Evolutionary conservation across 2,797 vertebrate genomes (phyloP), one percentile per base, ranked within the genome.

Genomic region (Aotus griseimembra): DNA sequence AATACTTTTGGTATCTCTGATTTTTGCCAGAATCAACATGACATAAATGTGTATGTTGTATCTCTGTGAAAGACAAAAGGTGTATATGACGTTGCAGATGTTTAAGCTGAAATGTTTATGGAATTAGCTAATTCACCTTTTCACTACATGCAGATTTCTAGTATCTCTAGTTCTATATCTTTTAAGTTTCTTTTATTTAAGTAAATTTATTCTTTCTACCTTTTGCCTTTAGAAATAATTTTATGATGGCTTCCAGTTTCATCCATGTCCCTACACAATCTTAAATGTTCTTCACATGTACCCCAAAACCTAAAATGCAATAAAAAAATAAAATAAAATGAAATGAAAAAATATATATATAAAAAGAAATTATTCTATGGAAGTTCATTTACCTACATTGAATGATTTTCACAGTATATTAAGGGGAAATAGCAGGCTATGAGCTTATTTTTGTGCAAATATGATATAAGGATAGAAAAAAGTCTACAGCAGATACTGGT

Each of bases 121-220:
- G 88, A 98, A 95, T 86, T 93, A 96, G 97, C 97, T 96, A 95
- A 96, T 98, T 94, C 93, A 96, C 26, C 97, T 98, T 93, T 87
- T 98, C 97, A 98, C 86, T 97, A 39, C 94, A 90, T 93, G 46
- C 97, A 96, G 89, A 97, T 98, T 98, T 98, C 97, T 98, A 97
- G 98, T 96, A 97, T 97, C 90, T 97, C 93, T 26, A 64, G 75
- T 96, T 97, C 96, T 98, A 93, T 98, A 96, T 97, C 94, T 90
- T 88, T 98, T 97, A 97, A 98, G 94, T 92, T 97, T 98, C 86
- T 96, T 97, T 92, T 77, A 92, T 97, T 97, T 98, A 95, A 98
- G 96, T 98, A 98, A 97, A 98, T 97, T 94, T 97, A 97, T 96
- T 97, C 96, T 97, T 97, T 97, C 46, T 98, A 76, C 17, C 22